phyloP scores from a whole-genome alignment of 2,888 invertebrate genomes.

The Chloroclystis v-ata region DNA sequence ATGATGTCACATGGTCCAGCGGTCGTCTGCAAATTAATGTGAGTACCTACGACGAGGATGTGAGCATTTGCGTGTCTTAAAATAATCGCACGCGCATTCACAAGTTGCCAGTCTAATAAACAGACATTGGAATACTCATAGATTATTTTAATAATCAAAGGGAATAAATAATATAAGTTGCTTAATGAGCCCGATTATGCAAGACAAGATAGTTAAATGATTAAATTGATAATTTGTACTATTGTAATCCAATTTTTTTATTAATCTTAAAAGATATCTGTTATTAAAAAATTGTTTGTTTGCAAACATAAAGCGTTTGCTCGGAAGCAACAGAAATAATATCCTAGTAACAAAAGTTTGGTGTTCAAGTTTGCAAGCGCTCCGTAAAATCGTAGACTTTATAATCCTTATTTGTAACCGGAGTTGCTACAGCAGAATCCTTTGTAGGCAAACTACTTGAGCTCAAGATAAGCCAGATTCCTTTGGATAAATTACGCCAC shows the following conservation, averaged over 20 bases:
- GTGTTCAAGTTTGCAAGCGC: slow-evolving; percentile 27
- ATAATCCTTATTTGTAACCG: slow-evolving; percentile 36
- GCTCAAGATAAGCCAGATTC: slow-evolving; percentile 18
- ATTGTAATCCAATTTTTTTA: no score
- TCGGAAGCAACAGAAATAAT: slow-evolving; percentile 34
- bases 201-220: no score
- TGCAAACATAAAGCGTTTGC: slow-evolving; percentile 34
- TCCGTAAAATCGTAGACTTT: slow-evolving; percentile 33
- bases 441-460: slow-evolving; percentile 24
- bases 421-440: slow-evolving; percentile 28
- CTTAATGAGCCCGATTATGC: no score
- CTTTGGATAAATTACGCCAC: not conserved
- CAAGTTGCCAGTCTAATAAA: slow-evolving; percentile 15
- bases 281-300: slow-evolving; percentile 32
- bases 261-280: no score
- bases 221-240: no score
- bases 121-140: slow-evolving; percentile 22
- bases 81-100: slow-evolving; percentile 29
- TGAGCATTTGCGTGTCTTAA: slow-evolving; percentile 26
- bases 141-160: no score
- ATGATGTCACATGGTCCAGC: slow-evolving; percentile 33
- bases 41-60: slow-evolving; percentile 27
- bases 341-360: slow-evolving; percentile 37
- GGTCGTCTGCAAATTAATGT: slow-evolving; percentile 25
- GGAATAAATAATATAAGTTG: no score